Evolutionary conservation across 2,888 invertebrate species (phyloP).

Genomic region (Eilema caniola): DNA sequence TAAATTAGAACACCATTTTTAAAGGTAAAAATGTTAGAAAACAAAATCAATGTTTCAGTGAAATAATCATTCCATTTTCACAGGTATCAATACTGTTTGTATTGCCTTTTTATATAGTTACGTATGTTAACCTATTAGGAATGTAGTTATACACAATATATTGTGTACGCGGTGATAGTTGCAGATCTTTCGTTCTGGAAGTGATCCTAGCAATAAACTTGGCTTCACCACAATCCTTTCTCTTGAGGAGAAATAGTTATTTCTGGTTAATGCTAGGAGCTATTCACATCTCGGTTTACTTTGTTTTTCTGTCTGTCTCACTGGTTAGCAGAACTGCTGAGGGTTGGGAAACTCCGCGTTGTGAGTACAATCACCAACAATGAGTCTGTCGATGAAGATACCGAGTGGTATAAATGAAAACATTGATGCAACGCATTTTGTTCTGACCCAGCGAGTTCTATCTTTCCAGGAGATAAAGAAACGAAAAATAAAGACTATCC

Average conservation of each 20-base stretch:
- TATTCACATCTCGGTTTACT: neutral
- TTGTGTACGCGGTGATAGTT: neutral
- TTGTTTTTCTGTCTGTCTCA: neutral
- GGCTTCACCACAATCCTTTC: neutral
- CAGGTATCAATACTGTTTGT: neutral
- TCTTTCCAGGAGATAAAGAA: neutral
- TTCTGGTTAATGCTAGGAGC: neutral
- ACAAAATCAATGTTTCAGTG: neutral
- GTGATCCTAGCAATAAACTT: neutral
- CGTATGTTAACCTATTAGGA: neutral
- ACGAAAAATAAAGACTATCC: neutral
- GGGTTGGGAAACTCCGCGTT: neutral
- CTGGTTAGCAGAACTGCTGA: neutral
- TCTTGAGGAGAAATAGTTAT: neutral
- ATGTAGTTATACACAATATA: neutral
- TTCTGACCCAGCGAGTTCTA: neutral
- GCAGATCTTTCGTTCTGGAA: neutral
- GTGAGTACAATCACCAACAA: neutral
- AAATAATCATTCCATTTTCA: neutral
- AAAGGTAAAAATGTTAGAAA: neutral
- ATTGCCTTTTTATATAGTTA: neutral
- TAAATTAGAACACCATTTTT: constrained; percentile 1
- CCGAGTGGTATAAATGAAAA: neutral
- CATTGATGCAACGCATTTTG: neutral
- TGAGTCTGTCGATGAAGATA: neutral